Evolutionary conservation across 37 sponge, comb jelly and placozoan genomes (phyloP).

Genomic region (Crambe crambe): DNA sequence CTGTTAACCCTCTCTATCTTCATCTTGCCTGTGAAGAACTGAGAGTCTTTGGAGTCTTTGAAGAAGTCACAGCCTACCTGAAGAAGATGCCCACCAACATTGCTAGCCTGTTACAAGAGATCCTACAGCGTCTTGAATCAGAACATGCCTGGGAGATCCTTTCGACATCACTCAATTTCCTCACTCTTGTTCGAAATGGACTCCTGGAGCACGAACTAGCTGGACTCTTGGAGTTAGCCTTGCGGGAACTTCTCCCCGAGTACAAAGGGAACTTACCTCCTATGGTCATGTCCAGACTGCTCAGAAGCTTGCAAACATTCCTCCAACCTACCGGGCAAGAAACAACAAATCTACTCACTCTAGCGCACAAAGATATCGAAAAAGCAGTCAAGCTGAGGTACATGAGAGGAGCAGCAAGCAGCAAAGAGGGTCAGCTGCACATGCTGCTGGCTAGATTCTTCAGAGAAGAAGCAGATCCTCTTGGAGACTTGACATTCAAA

Average conservation of each 20-base stretch:
- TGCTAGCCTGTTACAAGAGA: constrained; percentile 80
- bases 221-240: constrained; percentile 30
- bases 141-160: constrained; percentile 77
- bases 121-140: constrained; percentile 73
- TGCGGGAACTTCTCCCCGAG: not conserved
- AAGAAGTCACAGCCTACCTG: constrained; percentile 65
- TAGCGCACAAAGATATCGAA: constrained; percentile 77
- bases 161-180: constrained; percentile 52
- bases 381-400: constrained; percentile 72
- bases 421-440: constrained; percentile 62
- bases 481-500: constrained; percentile 58
- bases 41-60: constrained; percentile 93
- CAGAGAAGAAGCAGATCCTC: constrained; percentile 70
- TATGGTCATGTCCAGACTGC: constrained; percentile 53
- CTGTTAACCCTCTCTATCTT: constrained; percentile 91
- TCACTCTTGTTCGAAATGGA: constrained; percentile 76
- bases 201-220: constrained; percentile 75
- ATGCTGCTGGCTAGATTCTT: constrained; percentile 67
- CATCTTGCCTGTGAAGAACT: constrained; percentile 94
- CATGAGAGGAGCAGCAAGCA: constrained; percentile 69
- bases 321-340: constrained; percentile 75
- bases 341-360: constrained; percentile 42
- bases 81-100: constrained; percentile 73
- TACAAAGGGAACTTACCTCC: constrained; percentile 49
- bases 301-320: constrained; percentile 71